Conservation (phyloP, 2,113 vertebrate genomes). For the Albula goreensis region DNA sequence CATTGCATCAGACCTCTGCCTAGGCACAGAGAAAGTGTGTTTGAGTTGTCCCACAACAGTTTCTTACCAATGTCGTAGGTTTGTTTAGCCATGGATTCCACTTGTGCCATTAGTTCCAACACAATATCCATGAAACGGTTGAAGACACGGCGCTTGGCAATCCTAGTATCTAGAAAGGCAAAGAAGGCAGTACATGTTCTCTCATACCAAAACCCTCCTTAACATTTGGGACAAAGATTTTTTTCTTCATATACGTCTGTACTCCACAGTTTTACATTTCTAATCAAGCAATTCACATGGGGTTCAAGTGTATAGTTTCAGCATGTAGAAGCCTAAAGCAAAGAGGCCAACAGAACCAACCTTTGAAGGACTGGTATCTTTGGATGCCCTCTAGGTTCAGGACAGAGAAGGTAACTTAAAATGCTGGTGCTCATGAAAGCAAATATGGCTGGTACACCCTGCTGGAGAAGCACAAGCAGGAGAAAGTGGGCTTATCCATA, state of each 20-base stretch:
- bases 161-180: neutral
- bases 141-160: neutral
- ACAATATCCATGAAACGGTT: conserved; percentile 16
- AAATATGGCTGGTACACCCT: neutral
- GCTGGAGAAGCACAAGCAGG: neutral
- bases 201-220: neutral
- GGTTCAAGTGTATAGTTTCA: no score
- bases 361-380: no score
- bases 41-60: neutral
- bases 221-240: neutral
- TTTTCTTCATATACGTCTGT: no score
- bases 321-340: neutral
- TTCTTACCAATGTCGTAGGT: conserved; percentile 5
- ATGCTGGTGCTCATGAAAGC: neutral
- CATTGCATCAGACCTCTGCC: no score
- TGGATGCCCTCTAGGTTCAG: neutral
- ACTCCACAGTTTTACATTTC: no score
- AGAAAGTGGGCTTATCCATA: neutral
- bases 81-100: conserved; percentile 3
- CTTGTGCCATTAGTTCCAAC: conserved; percentile 18
- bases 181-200: neutral
- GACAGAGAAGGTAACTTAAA: neutral
- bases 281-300: no score
- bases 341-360: no score
- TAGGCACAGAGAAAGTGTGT: neutral